A percentile compares a stretch with the other conserved stretches of the same genome.
These are phyloP conservation scores for Falcunculus frontatus DNA, from an alignment of 2,113 vertebrate species.

Conservation along the genomic window DNA sequence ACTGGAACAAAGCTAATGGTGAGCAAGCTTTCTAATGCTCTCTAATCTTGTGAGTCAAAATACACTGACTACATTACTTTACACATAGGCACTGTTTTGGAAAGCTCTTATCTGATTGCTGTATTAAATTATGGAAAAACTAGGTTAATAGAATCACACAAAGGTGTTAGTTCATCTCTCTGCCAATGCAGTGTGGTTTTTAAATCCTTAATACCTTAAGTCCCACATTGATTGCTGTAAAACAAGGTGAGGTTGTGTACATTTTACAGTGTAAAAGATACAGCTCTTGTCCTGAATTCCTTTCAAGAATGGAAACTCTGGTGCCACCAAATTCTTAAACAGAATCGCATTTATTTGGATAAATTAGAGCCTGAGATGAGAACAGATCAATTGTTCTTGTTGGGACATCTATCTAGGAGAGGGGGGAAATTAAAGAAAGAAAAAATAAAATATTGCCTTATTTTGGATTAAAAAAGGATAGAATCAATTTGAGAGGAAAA, in stretches of 20 bases:
- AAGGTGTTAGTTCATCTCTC: background rate
- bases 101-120: background rate
- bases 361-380: background rate
- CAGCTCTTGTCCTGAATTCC: background rate
- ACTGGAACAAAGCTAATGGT: background rate
- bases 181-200: background rate
- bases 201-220: background rate
- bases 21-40: background rate
- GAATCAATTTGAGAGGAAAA: background rate
- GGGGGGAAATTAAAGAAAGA: fast-evolving
- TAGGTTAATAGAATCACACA: background rate
- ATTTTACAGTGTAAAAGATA: background rate
- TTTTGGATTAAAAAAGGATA: background rate
- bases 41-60: constrained; percentile 5
- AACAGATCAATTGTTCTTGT: background rate
- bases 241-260: background rate
- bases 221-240: background rate
- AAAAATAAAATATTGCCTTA: background rate
- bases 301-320: background rate
- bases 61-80: background rate
- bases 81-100: background rate
- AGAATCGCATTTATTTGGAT: background rate
- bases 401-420: background rate
- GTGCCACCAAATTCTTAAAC: background rate
- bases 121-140: background rate